Conservation (phyloP, 2,888 invertebrate genomes). For the Podabrus alpinus region DNA sequence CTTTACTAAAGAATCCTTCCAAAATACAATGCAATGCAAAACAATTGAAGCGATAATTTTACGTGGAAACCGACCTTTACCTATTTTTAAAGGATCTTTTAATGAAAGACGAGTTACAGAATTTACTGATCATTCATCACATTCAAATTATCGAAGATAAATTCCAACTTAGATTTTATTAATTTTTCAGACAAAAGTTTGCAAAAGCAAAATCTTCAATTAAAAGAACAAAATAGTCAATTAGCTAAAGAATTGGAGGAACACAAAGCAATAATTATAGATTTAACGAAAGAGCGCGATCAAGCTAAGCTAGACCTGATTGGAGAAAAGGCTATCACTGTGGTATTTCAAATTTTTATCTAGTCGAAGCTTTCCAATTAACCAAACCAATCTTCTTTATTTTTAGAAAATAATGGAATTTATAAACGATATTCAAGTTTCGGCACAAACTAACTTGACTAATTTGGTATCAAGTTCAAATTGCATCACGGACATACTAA, state of each 20-base stretch:
- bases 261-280: not conserved
- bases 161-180: no score
- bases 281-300: not conserved
- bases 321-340: not conserved
- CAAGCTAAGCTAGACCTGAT: not conserved
- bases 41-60: no score
- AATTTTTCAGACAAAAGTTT: not conserved
- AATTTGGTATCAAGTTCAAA: slow-evolving; percentile 13
- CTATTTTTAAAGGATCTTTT: no score
- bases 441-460: slow-evolving; percentile 9
- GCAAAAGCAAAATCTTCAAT: not conserved
- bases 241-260: not conserved
- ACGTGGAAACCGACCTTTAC: no score
- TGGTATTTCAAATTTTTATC: not conserved
- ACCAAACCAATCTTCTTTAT: not conserved
- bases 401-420: slow-evolving; percentile 28
- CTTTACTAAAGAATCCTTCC: no score
- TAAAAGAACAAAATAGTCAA: not conserved
- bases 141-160: no score
- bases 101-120: no score
- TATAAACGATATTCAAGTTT: slow-evolving; percentile 11
- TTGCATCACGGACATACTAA: slow-evolving; percentile 22
- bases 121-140: no score
- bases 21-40: no score
- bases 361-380: not conserved